Base-by-base conservation (phyloP, 2,113 vertebrate genomes). In the Ochotona princeps region DNA sequence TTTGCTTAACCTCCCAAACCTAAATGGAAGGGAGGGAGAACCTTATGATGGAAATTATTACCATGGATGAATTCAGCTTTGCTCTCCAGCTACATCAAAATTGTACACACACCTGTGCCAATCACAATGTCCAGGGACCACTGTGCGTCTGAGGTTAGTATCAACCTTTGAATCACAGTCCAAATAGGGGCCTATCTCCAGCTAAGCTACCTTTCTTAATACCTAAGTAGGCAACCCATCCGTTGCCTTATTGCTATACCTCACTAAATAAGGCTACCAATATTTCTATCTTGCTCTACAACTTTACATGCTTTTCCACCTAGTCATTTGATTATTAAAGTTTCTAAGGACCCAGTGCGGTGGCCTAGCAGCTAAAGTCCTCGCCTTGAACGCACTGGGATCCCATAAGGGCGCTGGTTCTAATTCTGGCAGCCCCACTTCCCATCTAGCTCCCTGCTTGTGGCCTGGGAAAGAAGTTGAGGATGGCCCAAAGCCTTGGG, bases 11-110 rank as follows among this genome's bases (percentile, higher is more conserved):
- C 54, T n/a, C 80, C 83, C 21, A 78, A 75, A 89, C 32, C 61
- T 67, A 76, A 72, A 66, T n/a, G n/a, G 7, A 20, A 30, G 30
- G 32, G 51, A 13, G 26, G 25, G 17, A 47, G 17, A 21, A 35
- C 3, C 20, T 57, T 54, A 47, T 25, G 57, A 69, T 51, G 60
- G 74, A 79, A 81, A 65, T 9, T 35, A 32, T 20, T 32, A 81
- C 67, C 38, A 14, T 23, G 7, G 57, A 51, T 65, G 25, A 83
- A 44, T 69, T 95, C 67, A 75, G 35, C 67, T 80, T 89, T 92
- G 54, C 18, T 93, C 25, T 80, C 80, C 54, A 90, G 79, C 69
- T 87, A 20, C 35, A 72, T 60, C 32, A 79, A 83, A 83, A 81
- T 25, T 49, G 63, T 23, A 26, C 63, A 26, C 28, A n/a, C 7